A percentile compares a stretch with the other conserved stretches of the same genome.
Conservation (phyloP, 2,888 invertebrate species). For the Diadegma fenestrale region DNA sequence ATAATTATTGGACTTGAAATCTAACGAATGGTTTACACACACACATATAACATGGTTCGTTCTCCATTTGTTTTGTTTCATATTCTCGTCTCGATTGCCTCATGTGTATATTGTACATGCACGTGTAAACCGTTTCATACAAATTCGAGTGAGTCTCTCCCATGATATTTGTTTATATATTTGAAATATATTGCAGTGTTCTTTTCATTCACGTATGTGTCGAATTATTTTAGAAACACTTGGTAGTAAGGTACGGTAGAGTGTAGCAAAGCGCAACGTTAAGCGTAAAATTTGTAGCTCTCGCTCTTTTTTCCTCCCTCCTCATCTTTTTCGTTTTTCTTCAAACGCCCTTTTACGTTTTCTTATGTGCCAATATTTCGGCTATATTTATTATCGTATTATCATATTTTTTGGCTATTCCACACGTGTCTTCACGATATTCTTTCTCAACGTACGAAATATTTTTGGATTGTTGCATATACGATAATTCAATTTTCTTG, state of each 20-base stretch:
- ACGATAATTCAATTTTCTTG: background rate
- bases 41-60: conserved; percentile 27
- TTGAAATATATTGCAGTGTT: conserved; percentile 68
- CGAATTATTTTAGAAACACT: conserved; percentile 72
- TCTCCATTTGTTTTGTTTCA: conserved; percentile 11
- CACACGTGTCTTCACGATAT: background rate
- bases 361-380: background rate
- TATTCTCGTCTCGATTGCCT: conserved; percentile 26
- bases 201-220: conserved; percentile 71
- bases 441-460: background rate
- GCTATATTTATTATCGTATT: conserved; percentile 4
- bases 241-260: conserved; percentile 73
- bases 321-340: conserved; percentile 1
- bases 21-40: conserved; percentile 37
- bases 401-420: conserved; percentile 17
- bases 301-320: background rate
- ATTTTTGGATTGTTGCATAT: background rate
- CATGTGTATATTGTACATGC: conserved; percentile 41
- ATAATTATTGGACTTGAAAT: conserved; percentile 23
- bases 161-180: conserved; percentile 42
- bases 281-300: conserved; percentile 27
- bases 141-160: conserved; percentile 43
- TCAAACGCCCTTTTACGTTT: conserved; percentile 13
- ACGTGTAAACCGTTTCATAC: conserved; percentile 53
- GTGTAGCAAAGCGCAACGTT: conserved; percentile 45